Conservation (phyloP, 2,888 invertebrate genomes). For the Colostygia pectinataria region DNA sequence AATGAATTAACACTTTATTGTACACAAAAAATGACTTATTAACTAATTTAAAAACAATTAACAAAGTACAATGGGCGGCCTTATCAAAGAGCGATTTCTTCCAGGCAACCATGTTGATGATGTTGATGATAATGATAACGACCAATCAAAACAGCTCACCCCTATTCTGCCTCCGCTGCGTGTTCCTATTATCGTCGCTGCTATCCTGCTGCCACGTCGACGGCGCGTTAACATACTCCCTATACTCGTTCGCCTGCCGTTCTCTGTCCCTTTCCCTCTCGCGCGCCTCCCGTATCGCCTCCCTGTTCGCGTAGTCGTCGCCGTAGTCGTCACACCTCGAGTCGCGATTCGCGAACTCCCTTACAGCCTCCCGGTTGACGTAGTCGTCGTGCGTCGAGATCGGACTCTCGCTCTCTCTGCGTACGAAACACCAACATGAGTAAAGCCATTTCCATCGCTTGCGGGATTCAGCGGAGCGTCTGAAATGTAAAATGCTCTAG, state of each 20-base stretch:
- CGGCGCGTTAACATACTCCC: constrained; percentile 79
- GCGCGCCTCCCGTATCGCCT: constrained; percentile 77
- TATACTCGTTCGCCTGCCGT: constrained; percentile 65
- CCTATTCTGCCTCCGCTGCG: constrained; percentile 67
- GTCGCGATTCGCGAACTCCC: constrained; percentile 75
- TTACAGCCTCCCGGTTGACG: constrained; percentile 72
- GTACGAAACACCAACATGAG: constrained; percentile 79
- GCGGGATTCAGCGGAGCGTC: constrained; percentile 45
- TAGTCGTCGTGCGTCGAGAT: constrained; percentile 74
- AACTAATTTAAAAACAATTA: too few species aligned
- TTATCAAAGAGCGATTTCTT: too few species aligned
- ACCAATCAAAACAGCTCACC: too few species aligned
- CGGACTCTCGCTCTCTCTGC: constrained; percentile 79
- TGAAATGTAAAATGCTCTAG: constrained; percentile 66
- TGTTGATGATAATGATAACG: too few species aligned
- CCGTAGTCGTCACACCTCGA: constrained; percentile 76
- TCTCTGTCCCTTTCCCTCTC: constrained; percentile 63
- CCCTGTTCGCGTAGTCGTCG: constrained; percentile 78
- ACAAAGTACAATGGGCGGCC: too few species aligned
- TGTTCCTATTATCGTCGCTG: constrained; percentile 71
- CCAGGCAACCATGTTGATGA: too few species aligned
- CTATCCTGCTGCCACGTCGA: constrained; percentile 63
- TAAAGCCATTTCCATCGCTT: constrained; percentile 73
- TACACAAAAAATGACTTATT: too few species aligned
- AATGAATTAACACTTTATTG: too few species aligned